phyloP scores from a whole-genome alignment of 1,140 invertebrate species.

The Brachionus plicatilis region DNA sequence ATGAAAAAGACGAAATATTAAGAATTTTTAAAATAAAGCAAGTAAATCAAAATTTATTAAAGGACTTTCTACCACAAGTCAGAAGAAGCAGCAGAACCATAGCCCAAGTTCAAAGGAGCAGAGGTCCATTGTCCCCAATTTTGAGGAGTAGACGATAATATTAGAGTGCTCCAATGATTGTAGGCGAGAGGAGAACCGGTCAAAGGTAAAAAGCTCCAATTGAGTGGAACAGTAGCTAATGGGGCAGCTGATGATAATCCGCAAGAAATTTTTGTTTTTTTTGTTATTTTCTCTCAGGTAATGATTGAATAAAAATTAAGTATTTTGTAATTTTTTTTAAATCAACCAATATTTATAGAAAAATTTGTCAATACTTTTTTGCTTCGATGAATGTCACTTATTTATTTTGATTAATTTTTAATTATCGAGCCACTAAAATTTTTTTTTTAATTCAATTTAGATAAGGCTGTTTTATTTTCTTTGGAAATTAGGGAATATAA shows the following conservation, averaged over 20 bases:
- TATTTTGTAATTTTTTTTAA: neutral
- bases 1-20: too few relatives aligned
- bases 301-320: neutral
- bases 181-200: neutral
- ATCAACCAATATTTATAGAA: neutral
- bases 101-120: neutral
- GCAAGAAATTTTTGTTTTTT: neutral
- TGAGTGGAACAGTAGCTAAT: neutral
- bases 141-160: neutral
- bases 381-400: too few relatives aligned
- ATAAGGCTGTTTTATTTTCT: too few relatives aligned
- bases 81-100: neutral
- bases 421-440: too few relatives aligned
- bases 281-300: neutral
- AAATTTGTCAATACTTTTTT: neutral
- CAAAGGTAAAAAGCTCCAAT: neutral
- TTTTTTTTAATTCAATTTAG: too few relatives aligned
- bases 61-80: neutral
- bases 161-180: neutral
- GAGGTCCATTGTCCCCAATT: neutral
- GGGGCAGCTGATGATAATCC: neutral
- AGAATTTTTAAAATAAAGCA: too few relatives aligned
- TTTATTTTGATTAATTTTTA: too few relatives aligned
- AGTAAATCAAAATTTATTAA: too few relatives aligned
- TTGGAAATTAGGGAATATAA: neutral